Base-by-base conservation (phyloP, 2,113 vertebrate genomes). In the Cololabis saira region DNA sequence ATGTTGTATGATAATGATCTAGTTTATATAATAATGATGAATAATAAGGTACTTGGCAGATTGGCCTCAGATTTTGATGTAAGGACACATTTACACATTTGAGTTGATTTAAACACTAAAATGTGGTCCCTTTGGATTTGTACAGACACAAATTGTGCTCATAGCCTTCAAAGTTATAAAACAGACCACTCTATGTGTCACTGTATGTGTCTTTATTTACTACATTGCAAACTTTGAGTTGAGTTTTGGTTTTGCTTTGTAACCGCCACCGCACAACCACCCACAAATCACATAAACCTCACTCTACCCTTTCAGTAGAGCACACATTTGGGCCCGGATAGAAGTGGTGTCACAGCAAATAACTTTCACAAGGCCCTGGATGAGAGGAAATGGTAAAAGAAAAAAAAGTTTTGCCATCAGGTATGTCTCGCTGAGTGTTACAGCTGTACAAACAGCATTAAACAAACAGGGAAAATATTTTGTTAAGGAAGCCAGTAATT, bases 381-480 rank as follows among this genome's bases (percentile, higher is more conserved):
- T 91, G 89, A 82, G 77, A 85, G 60, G 76, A 78, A 81, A 84
- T 60, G 51, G 82, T 71, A 45, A 45, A 15, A 44, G 3, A 45
- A 27, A 69, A 71, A 83, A 77, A 52, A 63, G 55, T 73, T 80
- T 82, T 72, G 68, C 78, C 79, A 82, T 68, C 79, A 87, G 83
- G 67, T 86, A 87, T 71, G 57, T 57, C 61, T 74, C 81, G 73
- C 72, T 75, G 70, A 87, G 80, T 74, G 13, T 49, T 75, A 75
- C 91, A 93, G 91, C 93, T 93, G 90, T 84, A 75, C 71, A 93
- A 93, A 94, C 88, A 92, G 75, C 78, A 88, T 89, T 90, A 80
- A 86, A 87, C 81, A 91, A 93, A 92, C 80, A 66, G 60, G 61
- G 79, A 69, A 83, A 82, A 83, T 90, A 87, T 93, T 93, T 93